These are phyloP conservation scores for Catamblyrhynchus diadema DNA, from an alignment of 2,797 vertebrate genomes.

Conservation along the genomic window DNA sequence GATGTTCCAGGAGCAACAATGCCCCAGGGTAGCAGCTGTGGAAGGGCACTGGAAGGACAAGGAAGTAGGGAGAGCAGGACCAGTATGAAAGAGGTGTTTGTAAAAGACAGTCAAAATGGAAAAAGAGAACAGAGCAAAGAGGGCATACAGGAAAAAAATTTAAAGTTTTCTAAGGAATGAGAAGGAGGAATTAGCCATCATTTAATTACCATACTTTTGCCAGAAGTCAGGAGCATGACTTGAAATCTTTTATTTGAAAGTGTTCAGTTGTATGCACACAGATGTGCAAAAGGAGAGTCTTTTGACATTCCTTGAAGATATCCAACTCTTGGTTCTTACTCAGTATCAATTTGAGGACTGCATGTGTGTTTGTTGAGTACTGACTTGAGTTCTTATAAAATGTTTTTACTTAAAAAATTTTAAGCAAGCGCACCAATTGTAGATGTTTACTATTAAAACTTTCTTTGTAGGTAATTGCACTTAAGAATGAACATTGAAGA, in stretches of 20 bases:
- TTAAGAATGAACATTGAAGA: constrained; percentile 97
- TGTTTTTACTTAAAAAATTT: constrained; percentile 4
- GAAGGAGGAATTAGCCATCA: background rate
- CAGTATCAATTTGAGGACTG: background rate
- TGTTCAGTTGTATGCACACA: background rate
- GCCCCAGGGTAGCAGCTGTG: background rate
- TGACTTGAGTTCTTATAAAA: background rate
- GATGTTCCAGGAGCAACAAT: background rate
- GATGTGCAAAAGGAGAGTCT: background rate
- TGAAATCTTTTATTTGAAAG: background rate
- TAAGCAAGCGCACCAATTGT: constrained; percentile 38
- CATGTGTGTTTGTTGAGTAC: background rate
- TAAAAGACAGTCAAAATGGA: background rate
- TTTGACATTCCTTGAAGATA: background rate
- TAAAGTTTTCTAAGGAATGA: background rate
- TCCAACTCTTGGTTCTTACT: background rate
- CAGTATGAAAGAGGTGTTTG: background rate
- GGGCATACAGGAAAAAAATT: background rate
- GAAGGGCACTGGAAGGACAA: background rate
- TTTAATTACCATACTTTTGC: background rate
- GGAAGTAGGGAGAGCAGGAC: background rate
- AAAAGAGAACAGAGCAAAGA: background rate
- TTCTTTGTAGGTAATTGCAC: constrained; percentile 78
- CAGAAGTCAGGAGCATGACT: background rate
- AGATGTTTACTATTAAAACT: constrained; percentile 75